Evolutionary conservation across 2,888 invertebrate species (phyloP).

Genomic region (Frankliniella fusca): DNA sequence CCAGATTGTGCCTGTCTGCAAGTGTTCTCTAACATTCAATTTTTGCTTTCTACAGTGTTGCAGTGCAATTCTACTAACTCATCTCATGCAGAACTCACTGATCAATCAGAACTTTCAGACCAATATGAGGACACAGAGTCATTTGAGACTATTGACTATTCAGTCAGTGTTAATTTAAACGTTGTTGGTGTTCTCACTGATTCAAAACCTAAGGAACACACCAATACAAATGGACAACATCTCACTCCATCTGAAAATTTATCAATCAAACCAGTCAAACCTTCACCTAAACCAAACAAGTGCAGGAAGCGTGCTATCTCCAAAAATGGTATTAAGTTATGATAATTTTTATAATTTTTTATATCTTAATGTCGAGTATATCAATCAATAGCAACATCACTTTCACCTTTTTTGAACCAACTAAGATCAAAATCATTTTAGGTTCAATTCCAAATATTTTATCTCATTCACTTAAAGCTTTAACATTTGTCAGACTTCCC

Average conservation of each 20-base stretch:
- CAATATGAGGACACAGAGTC: constrained; percentile 9
- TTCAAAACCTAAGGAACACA: neutral
- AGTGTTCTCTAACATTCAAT: too few species aligned
- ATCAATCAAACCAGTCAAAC: neutral
- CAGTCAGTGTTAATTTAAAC: neutral
- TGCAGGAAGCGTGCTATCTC: neutral
- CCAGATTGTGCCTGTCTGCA: too few species aligned
- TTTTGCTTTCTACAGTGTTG: neutral
- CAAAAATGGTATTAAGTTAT: neutral
- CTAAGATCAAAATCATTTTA: too few species aligned
- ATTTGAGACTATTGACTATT: neutral
- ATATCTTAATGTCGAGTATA: neutral
- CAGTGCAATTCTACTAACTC: neutral
- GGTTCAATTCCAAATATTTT: too few species aligned
- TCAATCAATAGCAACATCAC: too few species aligned
- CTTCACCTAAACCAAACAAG: neutral
- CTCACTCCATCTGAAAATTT: neutral
- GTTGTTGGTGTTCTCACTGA: neutral
- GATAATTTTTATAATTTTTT: neutral
- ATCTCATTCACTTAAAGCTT: neutral
- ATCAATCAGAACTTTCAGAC: constrained; percentile 14
- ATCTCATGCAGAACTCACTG: neutral
- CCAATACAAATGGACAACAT: neutral
- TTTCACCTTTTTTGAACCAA: too few species aligned
- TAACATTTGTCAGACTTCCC: neutral